Percentiles rank a stretch among this genome's conserved stretches.
Conservation (phyloP, 1,140 invertebrate species). For the Aphis gossypii region DNA sequence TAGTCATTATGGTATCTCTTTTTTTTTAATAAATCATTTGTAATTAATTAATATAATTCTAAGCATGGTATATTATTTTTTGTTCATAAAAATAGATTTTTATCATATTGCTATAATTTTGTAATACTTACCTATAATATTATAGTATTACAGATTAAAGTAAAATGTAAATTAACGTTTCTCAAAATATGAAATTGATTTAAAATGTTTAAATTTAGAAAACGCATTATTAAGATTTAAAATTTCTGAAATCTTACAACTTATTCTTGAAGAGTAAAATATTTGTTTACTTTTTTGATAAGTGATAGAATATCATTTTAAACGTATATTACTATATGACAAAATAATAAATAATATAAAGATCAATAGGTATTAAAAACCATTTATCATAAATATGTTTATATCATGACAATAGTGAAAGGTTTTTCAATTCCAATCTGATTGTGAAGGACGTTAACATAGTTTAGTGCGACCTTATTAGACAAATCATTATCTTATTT, state of each 20-base stretch:
- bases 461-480: background rate
- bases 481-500: background rate
- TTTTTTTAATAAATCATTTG: background rate
- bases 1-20: background rate
- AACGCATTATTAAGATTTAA: background rate
- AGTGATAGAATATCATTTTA: background rate
- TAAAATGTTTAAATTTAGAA: background rate
- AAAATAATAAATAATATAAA: conserved; percentile 8
- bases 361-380: conserved; percentile 17
- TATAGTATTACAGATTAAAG: too few relatives aligned
- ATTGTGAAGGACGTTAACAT: background rate
- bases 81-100: too few relatives aligned
- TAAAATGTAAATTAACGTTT: too few relatives aligned
- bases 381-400: conserved; percentile 15
- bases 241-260: background rate
- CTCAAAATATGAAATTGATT: too few relatives aligned
- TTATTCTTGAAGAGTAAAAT: background rate
- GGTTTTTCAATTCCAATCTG: conserved; percentile 23
- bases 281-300: background rate
- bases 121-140: too few relatives aligned
- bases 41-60: background rate
- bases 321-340: background rate
- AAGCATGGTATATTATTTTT: too few relatives aligned
- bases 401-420: background rate
- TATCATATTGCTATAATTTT: too few relatives aligned